Conservation (phyloP, 1,140 invertebrate genomes). For the Aleiodes sp. region DNA sequence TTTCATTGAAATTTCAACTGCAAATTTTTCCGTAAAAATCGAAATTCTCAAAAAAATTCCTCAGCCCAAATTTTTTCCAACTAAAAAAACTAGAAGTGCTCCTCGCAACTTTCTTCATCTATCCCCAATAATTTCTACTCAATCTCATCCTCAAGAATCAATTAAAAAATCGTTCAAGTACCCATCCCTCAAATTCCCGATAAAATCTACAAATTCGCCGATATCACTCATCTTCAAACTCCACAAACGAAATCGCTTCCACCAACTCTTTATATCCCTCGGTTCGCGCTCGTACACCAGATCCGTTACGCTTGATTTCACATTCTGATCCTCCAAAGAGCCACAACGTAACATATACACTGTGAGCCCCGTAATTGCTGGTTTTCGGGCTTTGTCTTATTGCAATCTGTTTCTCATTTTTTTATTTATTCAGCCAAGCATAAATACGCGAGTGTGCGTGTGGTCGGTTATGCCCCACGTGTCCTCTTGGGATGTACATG, state of each 20-base stretch:
- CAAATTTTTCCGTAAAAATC: too few relatives aligned
- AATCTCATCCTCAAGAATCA: too few relatives aligned
- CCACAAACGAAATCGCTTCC: neutral
- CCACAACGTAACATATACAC: neutral
- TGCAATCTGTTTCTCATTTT: neutral
- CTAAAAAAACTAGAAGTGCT: too few relatives aligned
- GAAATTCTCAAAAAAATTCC: too few relatives aligned
- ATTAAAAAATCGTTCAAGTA: too few relatives aligned
- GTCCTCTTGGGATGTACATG: slow-evolving; percentile 22
- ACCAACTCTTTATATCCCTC: neutral
- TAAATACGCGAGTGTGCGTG: slow-evolving; percentile 2
- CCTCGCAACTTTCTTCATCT: too few relatives aligned
- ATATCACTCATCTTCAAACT: neutral
- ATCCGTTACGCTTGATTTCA: slow-evolving; percentile 29
- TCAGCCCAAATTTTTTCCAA: too few relatives aligned
- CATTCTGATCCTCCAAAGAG: slow-evolving; percentile 22
- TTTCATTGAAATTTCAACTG: too few relatives aligned
- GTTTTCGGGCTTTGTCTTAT: slow-evolving; percentile 28
- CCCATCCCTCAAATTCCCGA: too few relatives aligned
- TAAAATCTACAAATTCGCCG: neutral
- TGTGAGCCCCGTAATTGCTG: slow-evolving; percentile 24
- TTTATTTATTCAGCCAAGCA: neutral
- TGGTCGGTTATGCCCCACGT: slow-evolving; percentile 24
- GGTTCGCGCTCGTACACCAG: neutral
- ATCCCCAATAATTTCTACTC: too few relatives aligned